phyloP scores from a whole-genome alignment of 2,797 vertebrate genomes.

The Anguilla obscura region DNA sequence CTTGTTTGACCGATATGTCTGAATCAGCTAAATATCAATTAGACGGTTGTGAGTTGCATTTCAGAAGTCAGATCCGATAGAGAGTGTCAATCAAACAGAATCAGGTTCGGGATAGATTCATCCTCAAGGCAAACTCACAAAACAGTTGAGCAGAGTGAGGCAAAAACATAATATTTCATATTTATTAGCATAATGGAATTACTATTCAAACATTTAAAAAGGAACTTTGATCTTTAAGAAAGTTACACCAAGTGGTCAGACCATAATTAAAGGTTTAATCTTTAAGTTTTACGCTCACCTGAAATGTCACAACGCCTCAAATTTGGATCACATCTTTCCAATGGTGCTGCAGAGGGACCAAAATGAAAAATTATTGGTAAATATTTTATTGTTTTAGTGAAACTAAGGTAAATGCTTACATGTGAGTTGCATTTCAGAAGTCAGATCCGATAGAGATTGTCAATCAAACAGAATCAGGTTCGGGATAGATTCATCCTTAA shows the following conservation, averaged over 20 bases:
- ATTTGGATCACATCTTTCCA: neutral
- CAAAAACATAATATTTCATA: neutral
- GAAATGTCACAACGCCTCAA: neutral
- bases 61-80: conserved; percentile 59
- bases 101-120: conserved; percentile 58
- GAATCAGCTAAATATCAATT: neutral
- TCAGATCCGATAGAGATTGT: conserved; percentile 50
- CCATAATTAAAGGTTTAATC: too few relatives aligned
- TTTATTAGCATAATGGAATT: too few relatives aligned
- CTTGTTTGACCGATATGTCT: too few relatives aligned
- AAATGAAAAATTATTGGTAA: neutral
- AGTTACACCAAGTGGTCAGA: too few relatives aligned
- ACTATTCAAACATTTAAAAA: too few relatives aligned
- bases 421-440: conserved; percentile 53
- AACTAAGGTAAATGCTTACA: too few relatives aligned
- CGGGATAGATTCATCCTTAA: conserved; percentile 54
- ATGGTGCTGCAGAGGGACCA: neutral
- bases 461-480: conserved; percentile 57
- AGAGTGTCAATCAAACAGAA: conserved; percentile 50
- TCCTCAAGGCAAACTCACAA: conserved; percentile 40
- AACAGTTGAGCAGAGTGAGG: neutral
- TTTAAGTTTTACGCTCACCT: neutral
- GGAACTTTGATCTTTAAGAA: too few relatives aligned
- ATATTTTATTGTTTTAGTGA: neutral
- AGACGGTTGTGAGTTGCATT: conserved; percentile 27